phyloP scores from a whole-genome alignment of 2,888 invertebrate genomes.

The Chaetoderma sp. region DNA sequence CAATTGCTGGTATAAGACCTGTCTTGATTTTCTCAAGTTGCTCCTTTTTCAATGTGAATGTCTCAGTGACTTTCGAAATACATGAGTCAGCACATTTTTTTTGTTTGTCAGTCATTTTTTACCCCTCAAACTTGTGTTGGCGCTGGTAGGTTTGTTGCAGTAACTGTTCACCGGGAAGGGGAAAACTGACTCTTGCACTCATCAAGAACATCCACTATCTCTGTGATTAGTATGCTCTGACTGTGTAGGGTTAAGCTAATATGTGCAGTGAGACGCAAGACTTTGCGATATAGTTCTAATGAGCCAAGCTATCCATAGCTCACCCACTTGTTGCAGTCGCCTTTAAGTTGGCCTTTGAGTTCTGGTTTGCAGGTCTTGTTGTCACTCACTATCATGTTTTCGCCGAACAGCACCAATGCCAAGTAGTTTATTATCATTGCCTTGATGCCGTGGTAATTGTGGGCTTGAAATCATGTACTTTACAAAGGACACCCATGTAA shows the following conservation, averaged over 20 bases:
- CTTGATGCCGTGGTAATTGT: neutral
- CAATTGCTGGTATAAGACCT: neutral
- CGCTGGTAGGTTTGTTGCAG: neutral
- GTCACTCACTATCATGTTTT: neutral
- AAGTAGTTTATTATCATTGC: slow-evolving; percentile 5
- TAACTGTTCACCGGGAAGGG: neutral
- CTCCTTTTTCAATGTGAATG: neutral
- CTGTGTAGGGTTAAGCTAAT: neutral
- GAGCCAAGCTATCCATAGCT: neutral
- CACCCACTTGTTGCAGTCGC: neutral
- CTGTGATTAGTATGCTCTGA: neutral
- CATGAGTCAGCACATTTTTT: neutral
- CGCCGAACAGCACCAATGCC: neutral
- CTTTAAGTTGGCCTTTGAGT: neutral
- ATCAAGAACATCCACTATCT: too few relatives aligned
- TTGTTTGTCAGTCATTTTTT: neutral
- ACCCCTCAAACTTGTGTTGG: neutral
- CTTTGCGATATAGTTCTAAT: neutral
- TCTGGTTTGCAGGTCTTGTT: neutral
- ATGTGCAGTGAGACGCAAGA: neutral
- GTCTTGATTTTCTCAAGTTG: neutral
- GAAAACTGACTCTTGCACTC: too few relatives aligned
- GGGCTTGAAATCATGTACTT: slow-evolving; percentile 3
- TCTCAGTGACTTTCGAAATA: neutral
- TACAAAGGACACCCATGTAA: too few relatives aligned